Evolutionary conservation across 2,113 vertebrate genomes (phyloP).

Genomic region (Poeciliopsis prolifica): DNA sequence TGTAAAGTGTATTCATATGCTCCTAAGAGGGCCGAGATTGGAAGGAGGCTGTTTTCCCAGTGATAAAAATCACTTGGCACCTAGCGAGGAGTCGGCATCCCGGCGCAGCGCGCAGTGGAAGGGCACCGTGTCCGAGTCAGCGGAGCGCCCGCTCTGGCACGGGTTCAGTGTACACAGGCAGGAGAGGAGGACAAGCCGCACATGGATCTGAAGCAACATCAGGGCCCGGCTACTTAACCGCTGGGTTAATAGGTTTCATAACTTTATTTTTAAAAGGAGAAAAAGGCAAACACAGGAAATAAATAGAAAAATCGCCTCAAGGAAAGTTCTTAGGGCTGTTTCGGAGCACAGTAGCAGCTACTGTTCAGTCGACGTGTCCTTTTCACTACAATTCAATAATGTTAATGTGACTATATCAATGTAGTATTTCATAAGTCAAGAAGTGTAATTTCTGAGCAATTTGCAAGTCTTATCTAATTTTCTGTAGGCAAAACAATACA

Average conservation of each 20-base stretch:
- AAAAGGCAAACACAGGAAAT: conserved; percentile 51
- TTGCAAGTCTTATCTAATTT: too few species aligned
- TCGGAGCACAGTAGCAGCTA: conserved; percentile 15
- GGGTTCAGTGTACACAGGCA: conserved; percentile 60
- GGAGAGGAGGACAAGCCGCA: conserved; percentile 74
- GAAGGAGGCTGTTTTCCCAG: conserved; percentile 90
- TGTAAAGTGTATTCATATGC: conserved; percentile 81
- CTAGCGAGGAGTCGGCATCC: conserved; percentile 78
- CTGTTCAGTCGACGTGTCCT: background rate
- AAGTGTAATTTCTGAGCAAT: too few species aligned
- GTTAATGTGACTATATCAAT: background rate
- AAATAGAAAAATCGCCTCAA: conserved; percentile 51
- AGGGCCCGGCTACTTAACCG: conserved; percentile 37
- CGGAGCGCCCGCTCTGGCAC: conserved; percentile 54
- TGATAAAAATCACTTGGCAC: conserved; percentile 92
- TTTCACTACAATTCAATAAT: background rate
- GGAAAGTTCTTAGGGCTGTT: background rate
- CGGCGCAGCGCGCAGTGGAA: conserved; percentile 44
- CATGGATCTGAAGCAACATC: conserved; percentile 51
- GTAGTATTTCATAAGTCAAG: background rate
- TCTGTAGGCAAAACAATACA: too few species aligned
- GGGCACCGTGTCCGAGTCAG: conserved; percentile 16
- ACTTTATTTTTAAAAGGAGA: conserved; percentile 51
- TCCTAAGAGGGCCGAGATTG: conserved; percentile 82
- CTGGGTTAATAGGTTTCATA: conserved; percentile 54